A percentile compares a stretch with the other conserved stretches of the same genome.
Conservation (phyloP, 2,888 invertebrate genomes). For the Agrochola circellaris region DNA sequence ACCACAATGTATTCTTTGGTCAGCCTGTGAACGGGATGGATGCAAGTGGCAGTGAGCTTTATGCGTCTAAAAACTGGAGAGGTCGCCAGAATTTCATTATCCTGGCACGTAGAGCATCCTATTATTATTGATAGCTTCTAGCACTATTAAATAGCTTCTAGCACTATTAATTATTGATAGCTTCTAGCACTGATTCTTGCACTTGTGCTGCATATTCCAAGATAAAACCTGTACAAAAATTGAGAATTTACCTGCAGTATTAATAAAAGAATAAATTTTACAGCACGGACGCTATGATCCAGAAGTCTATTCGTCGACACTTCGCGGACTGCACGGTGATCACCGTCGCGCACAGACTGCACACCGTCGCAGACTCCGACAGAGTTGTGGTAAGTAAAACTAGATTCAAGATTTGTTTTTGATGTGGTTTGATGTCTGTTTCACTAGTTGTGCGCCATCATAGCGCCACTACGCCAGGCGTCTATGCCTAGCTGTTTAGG, state of each 20-base stretch:
- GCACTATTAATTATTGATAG: no score
- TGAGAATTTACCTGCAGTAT: not conserved
- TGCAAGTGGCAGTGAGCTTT: not conserved
- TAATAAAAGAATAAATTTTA: conserved; percentile 39
- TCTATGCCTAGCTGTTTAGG: not conserved
- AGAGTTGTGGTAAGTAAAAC: conserved; percentile 93
- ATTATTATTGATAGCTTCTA: not conserved
- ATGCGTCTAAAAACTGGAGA: not conserved
- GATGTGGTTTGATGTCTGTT: not conserved
- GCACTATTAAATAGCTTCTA: no score
- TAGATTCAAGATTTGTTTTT: not conserved
- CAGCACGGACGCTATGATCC: conserved; percentile 95
- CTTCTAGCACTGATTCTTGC: no score
- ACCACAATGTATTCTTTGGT: not conserved
- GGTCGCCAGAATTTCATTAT: not conserved
- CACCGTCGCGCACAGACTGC: conserved; percentile 97
- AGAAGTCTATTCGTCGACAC: conserved; percentile 94
- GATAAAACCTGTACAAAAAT: not conserved
- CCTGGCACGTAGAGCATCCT: no score
- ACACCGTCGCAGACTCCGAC: conserved; percentile 98
- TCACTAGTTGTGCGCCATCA: not conserved
- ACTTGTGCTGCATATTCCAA: not conserved
- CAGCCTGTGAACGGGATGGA: not conserved
- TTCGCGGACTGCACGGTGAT: conserved; percentile 96
- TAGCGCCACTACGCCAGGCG: not conserved